Conservation (phyloP, 2,113 vertebrate species). For the Fregetta grallaria region DNA sequence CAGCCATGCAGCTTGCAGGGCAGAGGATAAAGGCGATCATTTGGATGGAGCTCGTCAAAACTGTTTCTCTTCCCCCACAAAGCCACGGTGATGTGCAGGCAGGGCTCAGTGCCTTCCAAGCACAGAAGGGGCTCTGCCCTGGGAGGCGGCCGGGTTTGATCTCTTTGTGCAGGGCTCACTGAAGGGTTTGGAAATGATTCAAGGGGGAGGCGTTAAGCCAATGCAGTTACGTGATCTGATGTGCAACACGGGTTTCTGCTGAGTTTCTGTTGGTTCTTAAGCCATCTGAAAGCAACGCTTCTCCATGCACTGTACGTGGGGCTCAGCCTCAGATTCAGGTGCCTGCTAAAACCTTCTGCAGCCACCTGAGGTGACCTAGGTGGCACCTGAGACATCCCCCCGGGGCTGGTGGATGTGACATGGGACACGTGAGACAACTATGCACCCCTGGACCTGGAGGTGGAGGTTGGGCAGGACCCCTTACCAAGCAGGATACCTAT, state of each 20-base stretch:
- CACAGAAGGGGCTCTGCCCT: neutral
- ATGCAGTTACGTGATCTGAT: neutral
- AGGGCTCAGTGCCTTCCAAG: neutral
- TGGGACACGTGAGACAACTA: neutral
- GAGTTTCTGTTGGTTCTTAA: neutral
- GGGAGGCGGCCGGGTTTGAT: accelerated
- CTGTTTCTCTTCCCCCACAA: neutral
- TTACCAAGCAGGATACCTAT: neutral
- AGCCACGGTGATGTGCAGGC: accelerated
- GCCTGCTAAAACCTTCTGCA: neutral
- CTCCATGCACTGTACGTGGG: neutral
- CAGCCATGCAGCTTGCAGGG: neutral
- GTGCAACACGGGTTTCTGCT: neutral
- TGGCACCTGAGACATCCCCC: neutral
- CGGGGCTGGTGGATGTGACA: neutral
- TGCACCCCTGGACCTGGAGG: neutral
- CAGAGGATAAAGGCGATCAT: neutral
- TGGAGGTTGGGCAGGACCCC: neutral
- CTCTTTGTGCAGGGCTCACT: neutral
- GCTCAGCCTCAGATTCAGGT: neutral
- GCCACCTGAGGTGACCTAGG: neutral
- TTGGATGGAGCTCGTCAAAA: neutral
- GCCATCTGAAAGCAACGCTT: neutral
- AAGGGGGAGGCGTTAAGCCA: neutral
- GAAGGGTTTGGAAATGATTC: neutral